These are phyloP conservation scores for Epinephelus malabaricus DNA, from an alignment of 2,797 vertebrate species.

Conservation along the genomic window DNA sequence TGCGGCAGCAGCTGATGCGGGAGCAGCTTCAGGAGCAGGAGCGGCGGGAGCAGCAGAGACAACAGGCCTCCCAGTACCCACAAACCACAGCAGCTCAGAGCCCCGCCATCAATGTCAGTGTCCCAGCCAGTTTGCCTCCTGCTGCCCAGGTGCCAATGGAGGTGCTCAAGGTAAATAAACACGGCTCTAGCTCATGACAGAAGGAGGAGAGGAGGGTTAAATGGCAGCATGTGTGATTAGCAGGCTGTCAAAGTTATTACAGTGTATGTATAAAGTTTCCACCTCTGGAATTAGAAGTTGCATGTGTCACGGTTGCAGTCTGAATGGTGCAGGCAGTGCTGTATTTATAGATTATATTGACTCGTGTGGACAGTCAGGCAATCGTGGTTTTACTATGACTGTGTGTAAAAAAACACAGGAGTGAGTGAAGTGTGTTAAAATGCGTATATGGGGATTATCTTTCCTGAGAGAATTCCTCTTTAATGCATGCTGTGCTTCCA, in stretches of 20 bases:
- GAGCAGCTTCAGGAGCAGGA: conserved; percentile 99
- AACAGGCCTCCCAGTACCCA: conserved; percentile 92
- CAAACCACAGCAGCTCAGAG: conserved; percentile 90
- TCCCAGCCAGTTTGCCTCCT: conserved; percentile 86
- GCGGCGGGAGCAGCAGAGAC: conserved; percentile 93
- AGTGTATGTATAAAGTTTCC: conserved; percentile 69
- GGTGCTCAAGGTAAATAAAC: conserved; percentile 93
- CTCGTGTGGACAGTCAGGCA: conserved; percentile 67
- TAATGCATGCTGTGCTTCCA: conserved; percentile 90
- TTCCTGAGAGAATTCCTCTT: conserved; percentile 89
- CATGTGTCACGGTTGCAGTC: conserved; percentile 74
- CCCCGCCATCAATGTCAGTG: conserved; percentile 95
- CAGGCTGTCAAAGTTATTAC: conserved; percentile 41
- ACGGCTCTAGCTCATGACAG: neutral
- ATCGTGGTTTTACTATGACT: conserved; percentile 73
- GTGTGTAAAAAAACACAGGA: conserved; percentile 65
- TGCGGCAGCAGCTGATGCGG: conserved; percentile 99
- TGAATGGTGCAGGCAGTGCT: conserved; percentile 43
- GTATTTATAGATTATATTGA: conserved; percentile 76
- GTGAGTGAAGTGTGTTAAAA: conserved; percentile 88
- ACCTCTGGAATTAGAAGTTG: conserved; percentile 66
- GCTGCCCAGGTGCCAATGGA: conserved; percentile 96
- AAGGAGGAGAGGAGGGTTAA: conserved; percentile 1
- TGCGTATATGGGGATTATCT: conserved; percentile 88
- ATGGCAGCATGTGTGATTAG: conserved; percentile 19